Percentiles rank a stretch among this genome's conserved stretches.
These are phyloP conservation scores for Rallus crepitans DNA, from an alignment of 2,797 vertebrate species.

Conservation along the genomic window DNA sequence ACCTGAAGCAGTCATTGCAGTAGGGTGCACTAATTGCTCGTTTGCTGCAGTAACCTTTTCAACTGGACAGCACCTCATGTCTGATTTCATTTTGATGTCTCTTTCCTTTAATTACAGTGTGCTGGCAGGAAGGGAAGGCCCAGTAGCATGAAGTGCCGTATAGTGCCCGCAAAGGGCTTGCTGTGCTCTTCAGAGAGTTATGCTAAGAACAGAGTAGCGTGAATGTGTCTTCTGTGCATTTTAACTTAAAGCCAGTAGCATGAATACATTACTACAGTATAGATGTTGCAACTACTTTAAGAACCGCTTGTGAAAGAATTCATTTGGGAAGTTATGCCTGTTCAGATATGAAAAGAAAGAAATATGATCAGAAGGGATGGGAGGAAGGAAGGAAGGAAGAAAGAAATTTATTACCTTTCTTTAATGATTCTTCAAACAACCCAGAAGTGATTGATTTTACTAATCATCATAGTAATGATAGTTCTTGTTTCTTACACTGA, in stretches of 20 bases:
- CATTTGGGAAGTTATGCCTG: neutral
- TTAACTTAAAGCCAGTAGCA: neutral
- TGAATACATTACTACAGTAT: neutral
- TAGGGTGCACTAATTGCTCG: conserved; percentile 74
- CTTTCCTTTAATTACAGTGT: conserved; percentile 61
- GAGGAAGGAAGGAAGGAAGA: rapidly evolving
- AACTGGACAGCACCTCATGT: conserved; percentile 59
- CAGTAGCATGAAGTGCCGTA: neutral
- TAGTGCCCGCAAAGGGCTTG: neutral
- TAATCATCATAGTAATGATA: neutral
- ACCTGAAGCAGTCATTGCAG: conserved; percentile 28
- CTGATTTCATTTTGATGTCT: conserved; percentile 41
- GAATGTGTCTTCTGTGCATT: neutral
- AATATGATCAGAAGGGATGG: neutral
- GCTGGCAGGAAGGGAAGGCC: conserved; percentile 1
- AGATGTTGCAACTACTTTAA: neutral
- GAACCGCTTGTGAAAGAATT: neutral
- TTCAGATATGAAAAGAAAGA: neutral
- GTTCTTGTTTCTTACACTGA: neutral
- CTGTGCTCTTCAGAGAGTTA: neutral
- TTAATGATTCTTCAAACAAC: neutral
- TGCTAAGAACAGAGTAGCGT: neutral
- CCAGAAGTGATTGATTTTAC: neutral
- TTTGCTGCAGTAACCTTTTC: conserved; percentile 76
- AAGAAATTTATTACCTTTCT: neutral